Evolutionary conservation across 2,888 invertebrate genomes (phyloP), one percentile per base, ranked within the genome.

Genomic region (Andricus quercusramuli): DNA sequence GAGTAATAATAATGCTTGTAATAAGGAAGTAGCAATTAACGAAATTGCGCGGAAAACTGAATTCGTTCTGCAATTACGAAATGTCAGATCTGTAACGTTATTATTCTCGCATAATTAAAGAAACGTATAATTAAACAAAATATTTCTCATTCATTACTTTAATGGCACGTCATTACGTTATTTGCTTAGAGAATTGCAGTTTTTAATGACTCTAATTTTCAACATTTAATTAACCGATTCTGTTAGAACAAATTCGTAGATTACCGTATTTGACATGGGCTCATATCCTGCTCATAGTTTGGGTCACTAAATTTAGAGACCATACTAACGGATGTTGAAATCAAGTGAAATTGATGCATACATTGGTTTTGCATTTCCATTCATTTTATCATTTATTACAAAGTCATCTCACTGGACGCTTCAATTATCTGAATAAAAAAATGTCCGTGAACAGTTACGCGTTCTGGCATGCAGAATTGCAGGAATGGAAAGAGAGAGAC

Each of bases 1-100:
- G 20, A 78, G 47, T 62, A 74, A 74, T 74, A 74, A 74, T 74
- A 74, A 74, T 56, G 9, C 51, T 74, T n/a, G 51, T 56, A 74
- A 56, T 56, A 74, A 56, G n/a, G 32, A 25, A 62, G 62, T 62
- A 62, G 74, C 51, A 74, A 51, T 74, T 74, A 74, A 29, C 13
- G n/a, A 47, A 74, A 56, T 51, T 74, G 32, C 51, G 9, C 56
- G 29, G 8, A 37, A 25, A 44, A 70, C 32, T 56, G 51, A 74
- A 56, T 74, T 56, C 32, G n/a, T 74, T 74, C n/a, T 74, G 32
- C n/a, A 74, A 74, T 56, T 32, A 56, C 13, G 56, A 29, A 32
- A 25, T 51, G 51, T 56, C 74, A 56, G 32, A 74, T 29, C 20
- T 56, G 56, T 37, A 56, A 74, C n/a, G 51, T 74, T 74, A 74